Conservation (phyloP, 1,140 invertebrate species). For the Uloborus diversus region DNA sequence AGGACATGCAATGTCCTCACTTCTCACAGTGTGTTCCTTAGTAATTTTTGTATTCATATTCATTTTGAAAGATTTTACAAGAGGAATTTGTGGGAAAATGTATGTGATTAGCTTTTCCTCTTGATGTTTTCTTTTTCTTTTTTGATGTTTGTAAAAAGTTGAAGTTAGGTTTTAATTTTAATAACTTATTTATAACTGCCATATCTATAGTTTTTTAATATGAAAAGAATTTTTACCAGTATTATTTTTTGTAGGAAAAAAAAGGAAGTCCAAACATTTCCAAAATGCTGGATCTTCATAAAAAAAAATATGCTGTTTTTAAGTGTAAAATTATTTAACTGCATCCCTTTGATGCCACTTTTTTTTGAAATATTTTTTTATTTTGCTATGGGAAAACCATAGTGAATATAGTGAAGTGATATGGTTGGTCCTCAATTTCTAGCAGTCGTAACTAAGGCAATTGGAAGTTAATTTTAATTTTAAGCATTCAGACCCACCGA, state of each 20-base stretch:
- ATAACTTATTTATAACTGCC: constrained; percentile 58
- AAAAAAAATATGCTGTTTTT: constrained; percentile 57
- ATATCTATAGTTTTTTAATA: constrained; percentile 58
- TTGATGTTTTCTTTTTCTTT: constrained; percentile 51
- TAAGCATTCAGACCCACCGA: constrained; percentile 37
- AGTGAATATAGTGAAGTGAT: constrained; percentile 34
- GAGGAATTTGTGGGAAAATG: constrained; percentile 28
- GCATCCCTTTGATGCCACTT: constrained; percentile 55
- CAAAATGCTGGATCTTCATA: constrained; percentile 16
- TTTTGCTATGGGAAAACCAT: constrained; percentile 48
- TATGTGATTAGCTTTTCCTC: constrained; percentile 42
- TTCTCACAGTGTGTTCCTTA: constrained; percentile 52
- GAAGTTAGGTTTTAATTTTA: constrained; percentile 57
- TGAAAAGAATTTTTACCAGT: constrained; percentile 56
- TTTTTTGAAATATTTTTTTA: constrained; percentile 48
- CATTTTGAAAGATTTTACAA: constrained; percentile 53
- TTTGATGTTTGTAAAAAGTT: constrained; percentile 55
- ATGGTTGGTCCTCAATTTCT: background rate
- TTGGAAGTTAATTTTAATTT: constrained; percentile 8
- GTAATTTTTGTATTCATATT: constrained; percentile 56
- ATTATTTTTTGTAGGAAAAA: constrained; percentile 58
- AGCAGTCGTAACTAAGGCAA: constrained; percentile 38
- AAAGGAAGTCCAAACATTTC: constrained; percentile 38
- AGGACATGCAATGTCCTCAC: constrained; percentile 42
- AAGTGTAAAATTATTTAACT: constrained; percentile 55